Evolutionary conservation across 2,888 invertebrate species (phyloP), one percentile per base, ranked within the genome.

Genomic region (Sarcophaga rosellei): DNA sequence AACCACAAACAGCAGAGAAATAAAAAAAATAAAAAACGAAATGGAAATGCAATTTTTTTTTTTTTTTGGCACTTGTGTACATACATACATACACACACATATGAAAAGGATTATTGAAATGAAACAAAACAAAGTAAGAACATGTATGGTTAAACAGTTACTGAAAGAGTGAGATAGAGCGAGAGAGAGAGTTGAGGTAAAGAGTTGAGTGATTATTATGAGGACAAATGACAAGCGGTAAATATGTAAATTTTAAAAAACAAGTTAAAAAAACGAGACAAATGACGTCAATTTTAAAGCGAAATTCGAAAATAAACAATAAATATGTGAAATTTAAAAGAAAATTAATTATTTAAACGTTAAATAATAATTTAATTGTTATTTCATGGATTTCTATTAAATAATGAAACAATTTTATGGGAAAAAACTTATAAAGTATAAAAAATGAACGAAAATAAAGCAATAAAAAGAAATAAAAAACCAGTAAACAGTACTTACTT

Each of bases 401-500:
- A 53, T 15, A 53, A 53, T 53, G 12, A 17, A 53, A 3, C 53
- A 12, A 53, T 53, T 53, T 53, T 15, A 53, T 53, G 53, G 17
- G 17, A 53, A 15, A 53, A 70, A 82, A 47, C 59, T 17, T 8
- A 35, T 35, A 35, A 35, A 35, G 35, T 35, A 35, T 3, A 5
- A 3, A 3, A 66, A 82, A 66, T 66, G 59, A 65, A 57, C 12
- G 8, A 17, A 21, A 70, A 68, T 53, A 47, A 63, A n/a, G 17
- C 47, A 62, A 66, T 11, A 66, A 23, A 72, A 53, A 21, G 20
- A 61, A 63, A 47, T 15, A 53, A 53, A 44, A 61, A 62, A 4
- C 8, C 47, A 21, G 12, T 0, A 44, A 65, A 25, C 66, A 25
- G 57, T 63, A 88, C 89, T 90, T 94, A 97, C 97, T 96, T 96